Percentiles rank a stretch among this genome's conserved stretches.
These are phyloP conservation scores for Garra rufa DNA, from an alignment of 2,113 vertebrate species.

Conservation along the genomic window DNA sequence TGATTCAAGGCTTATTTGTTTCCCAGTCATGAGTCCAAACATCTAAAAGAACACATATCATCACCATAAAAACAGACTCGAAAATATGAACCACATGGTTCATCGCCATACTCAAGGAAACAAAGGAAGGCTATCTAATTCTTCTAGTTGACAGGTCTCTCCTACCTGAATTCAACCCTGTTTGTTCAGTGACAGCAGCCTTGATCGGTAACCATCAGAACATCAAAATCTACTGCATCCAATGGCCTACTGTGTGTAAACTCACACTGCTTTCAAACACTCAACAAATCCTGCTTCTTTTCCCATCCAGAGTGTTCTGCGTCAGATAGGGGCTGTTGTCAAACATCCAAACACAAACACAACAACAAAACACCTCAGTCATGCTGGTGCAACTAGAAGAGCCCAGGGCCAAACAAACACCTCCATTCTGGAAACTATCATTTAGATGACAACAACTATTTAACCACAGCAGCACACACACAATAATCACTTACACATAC, in stretches of 20 bases:
- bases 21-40: neutral
- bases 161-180: constrained; percentile 17
- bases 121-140: neutral
- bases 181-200: neutral
- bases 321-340: neutral
- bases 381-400: neutral
- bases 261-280: neutral
- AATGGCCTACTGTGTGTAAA: neutral
- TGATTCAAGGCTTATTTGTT: neutral
- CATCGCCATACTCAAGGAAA: neutral
- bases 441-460: neutral
- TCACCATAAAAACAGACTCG: neutral
- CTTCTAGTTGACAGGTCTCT: neutral
- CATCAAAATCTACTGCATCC: neutral
- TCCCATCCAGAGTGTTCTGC: constrained; percentile 21
- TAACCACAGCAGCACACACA: neutral
- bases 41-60: neutral
- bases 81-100: neutral
- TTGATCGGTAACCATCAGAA: neutral
- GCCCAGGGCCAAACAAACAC: neutral
- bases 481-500: neutral
- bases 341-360: constrained; percentile 24
- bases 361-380: constrained; percentile 9
- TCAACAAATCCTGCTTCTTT: neutral
- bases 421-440: neutral